Percentiles rank a stretch among this genome's conserved stretches.
Conservation (phyloP, 2,113 vertebrate genomes). For the Gallinago undulata region DNA sequence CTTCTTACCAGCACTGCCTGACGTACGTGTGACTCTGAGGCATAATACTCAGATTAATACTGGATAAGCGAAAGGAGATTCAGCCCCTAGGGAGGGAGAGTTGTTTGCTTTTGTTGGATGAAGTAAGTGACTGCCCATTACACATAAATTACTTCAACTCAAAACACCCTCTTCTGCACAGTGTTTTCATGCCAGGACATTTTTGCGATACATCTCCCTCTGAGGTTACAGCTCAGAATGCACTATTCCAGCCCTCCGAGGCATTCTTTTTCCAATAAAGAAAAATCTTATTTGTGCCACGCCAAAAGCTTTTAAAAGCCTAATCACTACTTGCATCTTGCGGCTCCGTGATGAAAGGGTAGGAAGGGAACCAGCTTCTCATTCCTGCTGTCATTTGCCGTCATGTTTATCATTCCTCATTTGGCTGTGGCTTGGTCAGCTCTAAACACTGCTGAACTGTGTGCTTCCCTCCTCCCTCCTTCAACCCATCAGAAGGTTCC, state of each 20-base stretch:
- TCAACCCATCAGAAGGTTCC: neutral
- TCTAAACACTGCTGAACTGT: neutral
- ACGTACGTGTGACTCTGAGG: neutral
- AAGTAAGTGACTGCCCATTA: neutral
- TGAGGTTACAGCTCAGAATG: neutral
- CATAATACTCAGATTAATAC: neutral
- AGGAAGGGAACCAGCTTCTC: neutral
- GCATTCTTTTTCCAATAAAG: neutral
- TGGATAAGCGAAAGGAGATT: neutral
- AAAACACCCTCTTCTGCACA: neutral
- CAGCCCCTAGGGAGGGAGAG: neutral
- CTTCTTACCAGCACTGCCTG: neutral
- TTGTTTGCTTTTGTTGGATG: neutral
- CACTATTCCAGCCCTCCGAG: neutral
- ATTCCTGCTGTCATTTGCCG: neutral
- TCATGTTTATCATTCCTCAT: neutral
- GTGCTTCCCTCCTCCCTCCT: neutral
- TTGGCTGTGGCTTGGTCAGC: neutral
- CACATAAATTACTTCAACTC: neutral
- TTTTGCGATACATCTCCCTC: neutral
- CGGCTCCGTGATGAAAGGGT: conserved; percentile 48
- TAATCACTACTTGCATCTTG: conserved; percentile 39
- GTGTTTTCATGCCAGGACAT: neutral
- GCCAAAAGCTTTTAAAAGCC: neutral
- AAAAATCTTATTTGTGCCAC: neutral